A percentile compares a stretch with the other conserved stretches of the same genome.
Conservation (phyloP, 2,113 vertebrate genomes). For the Oenanthe oenanthe region DNA sequence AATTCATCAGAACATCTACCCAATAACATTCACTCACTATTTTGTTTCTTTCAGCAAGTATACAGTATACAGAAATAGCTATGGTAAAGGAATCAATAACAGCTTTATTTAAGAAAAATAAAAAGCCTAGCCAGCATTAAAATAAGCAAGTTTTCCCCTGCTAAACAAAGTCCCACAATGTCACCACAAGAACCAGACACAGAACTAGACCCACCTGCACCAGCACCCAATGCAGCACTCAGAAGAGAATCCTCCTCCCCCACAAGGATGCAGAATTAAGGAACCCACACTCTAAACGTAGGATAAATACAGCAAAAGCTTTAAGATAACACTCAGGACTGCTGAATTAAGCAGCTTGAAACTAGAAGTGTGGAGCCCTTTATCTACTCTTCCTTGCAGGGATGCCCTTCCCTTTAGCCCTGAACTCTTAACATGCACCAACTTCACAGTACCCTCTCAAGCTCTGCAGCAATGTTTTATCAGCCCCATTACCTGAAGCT, state of each 20-base stretch:
- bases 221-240: neutral
- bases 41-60: neutral
- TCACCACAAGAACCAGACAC: neutral
- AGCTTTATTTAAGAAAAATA: neutral
- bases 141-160: neutral
- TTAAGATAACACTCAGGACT: neutral
- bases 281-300: neutral
- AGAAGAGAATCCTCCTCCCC: neutral
- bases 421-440: neutral
- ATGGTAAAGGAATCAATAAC: neutral
- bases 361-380: neutral
- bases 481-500: neutral
- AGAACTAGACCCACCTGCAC: neutral
- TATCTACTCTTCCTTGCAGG: neutral
- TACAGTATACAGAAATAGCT: neutral
- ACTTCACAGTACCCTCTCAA: neutral
- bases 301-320: neutral
- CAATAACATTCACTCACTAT: fast-evolving
- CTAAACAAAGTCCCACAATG: neutral
- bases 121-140: neutral
- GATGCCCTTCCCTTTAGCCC: neutral
- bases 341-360: neutral
- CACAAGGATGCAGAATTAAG: neutral
- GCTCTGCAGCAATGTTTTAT: neutral
- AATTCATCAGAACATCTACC: neutral